These are phyloP conservation scores for Sorex maritimensis DNA, from an alignment of 2,797 vertebrate species.

Conservation along the genomic window DNA sequence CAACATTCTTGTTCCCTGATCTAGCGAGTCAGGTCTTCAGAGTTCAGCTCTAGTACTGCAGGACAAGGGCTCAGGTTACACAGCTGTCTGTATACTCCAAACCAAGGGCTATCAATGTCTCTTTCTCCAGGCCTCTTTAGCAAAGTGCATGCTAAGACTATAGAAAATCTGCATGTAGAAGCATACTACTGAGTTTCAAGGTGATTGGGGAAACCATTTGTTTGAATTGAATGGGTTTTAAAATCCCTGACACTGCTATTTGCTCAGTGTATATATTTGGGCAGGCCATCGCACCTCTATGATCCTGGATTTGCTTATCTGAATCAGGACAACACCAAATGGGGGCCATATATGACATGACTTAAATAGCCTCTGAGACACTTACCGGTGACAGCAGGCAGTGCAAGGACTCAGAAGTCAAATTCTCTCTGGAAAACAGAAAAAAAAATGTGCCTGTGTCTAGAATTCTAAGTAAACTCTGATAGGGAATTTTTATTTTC, in stretches of 20 bases:
- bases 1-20: neutral
- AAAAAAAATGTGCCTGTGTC: neutral
- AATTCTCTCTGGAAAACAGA: neutral
- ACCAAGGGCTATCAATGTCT: neutral
- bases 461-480: neutral
- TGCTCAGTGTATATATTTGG: neutral
- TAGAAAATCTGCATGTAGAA: neutral
- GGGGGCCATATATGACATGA: neutral
- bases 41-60: neutral
- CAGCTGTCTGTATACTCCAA: neutral
- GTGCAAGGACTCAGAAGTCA: neutral
- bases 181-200: neutral
- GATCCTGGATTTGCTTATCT: neutral
- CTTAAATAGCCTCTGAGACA: neutral
- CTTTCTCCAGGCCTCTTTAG: neutral
- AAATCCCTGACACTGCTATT: neutral
- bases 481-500: neutral
- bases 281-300: neutral
- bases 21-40: neutral
- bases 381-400: neutral
- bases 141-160: neutral
- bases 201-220: neutral
- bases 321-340: neutral
- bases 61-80: no score
- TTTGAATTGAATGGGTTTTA: neutral